phyloP scores from a whole-genome alignment of 1,140 invertebrate genomes.

The Drosophila mojavensis region DNA sequence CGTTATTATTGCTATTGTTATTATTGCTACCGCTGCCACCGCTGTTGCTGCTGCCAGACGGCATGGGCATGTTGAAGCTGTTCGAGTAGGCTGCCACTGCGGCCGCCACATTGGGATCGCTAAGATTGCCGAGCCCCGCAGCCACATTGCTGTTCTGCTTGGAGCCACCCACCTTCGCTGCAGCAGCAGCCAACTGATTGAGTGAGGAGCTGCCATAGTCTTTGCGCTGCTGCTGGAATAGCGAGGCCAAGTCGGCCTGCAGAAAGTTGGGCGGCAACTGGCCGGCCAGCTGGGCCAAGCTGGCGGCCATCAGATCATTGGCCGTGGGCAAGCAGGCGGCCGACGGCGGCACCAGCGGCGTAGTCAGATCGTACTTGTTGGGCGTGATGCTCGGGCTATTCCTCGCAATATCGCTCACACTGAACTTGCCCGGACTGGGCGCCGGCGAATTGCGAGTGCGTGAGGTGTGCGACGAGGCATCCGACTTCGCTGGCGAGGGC shows the following conservation, averaged over 20 bases:
- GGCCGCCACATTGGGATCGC: conserved; percentile 77
- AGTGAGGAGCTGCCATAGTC: conserved; percentile 79
- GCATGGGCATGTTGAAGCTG: conserved; percentile 75
- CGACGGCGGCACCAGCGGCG: conserved; percentile 53
- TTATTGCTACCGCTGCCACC: not conserved
- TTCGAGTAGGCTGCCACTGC: conserved; percentile 78
- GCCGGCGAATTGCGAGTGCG: conserved; percentile 77
- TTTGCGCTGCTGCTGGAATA: conserved; percentile 77
- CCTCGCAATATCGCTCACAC: conserved; percentile 75
- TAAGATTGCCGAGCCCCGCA: conserved; percentile 39
- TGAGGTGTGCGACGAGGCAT: conserved; percentile 72
- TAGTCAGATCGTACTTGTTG: conserved; percentile 66
- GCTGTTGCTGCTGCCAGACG: conserved; percentile 27
- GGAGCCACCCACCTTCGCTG: conserved; percentile 74
- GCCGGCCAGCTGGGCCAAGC: conserved; percentile 76
- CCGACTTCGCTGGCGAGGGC: conserved; percentile 82
- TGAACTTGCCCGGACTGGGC: conserved; percentile 80
- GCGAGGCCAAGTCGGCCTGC: conserved; percentile 65
- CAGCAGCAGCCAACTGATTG: conserved; percentile 77
- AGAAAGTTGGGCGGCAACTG: conserved; percentile 77
- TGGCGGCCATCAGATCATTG: conserved; percentile 81
- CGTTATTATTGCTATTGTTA: conserved; percentile 30
- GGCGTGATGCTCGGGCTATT: conserved; percentile 82
- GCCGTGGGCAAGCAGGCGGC: conserved; percentile 65
- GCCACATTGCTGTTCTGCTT: conserved; percentile 52